A percentile compares a stretch with the other conserved stretches of the same genome.
phyloP scores from a whole-genome alignment of 2,888 invertebrate genomes.

The Caenorhabditis sinica region DNA sequence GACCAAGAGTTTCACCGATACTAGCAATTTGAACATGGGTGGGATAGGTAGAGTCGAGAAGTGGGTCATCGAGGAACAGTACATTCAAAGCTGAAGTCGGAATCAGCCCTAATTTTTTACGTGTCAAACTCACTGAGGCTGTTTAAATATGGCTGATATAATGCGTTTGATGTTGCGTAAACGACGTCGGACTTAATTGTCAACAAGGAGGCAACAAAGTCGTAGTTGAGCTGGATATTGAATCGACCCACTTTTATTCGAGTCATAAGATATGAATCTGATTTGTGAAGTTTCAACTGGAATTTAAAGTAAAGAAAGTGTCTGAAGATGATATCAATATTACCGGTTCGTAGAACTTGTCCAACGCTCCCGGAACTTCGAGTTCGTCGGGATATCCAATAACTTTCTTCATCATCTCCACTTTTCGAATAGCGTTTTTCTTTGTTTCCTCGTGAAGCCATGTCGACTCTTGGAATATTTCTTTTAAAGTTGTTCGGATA shows the following conservation, averaged over 20 bases:
- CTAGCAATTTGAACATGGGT: background rate
- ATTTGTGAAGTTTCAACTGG: background rate
- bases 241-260: background rate
- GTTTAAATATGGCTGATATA: background rate
- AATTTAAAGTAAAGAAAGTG: background rate
- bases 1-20: conserved; percentile 3
- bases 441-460: conserved; percentile 3
- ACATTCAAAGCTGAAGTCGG: background rate
- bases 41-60: conserved; percentile 9
- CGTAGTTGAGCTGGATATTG: background rate
- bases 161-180: background rate
- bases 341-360: background rate
- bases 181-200: background rate
- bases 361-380: background rate
- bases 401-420: background rate
- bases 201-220: background rate
- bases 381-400: conserved; percentile 17
- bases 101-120: background rate
- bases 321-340: background rate
- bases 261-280: background rate
- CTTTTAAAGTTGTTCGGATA: background rate
- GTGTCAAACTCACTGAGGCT: background rate
- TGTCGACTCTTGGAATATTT: background rate
- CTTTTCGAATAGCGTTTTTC: conserved; percentile 1
- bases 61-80: conserved; percentile 12